Evolutionary conservation across 2,113 vertebrate genomes (phyloP).

Genomic region (Pterophyllum scalare): DNA sequence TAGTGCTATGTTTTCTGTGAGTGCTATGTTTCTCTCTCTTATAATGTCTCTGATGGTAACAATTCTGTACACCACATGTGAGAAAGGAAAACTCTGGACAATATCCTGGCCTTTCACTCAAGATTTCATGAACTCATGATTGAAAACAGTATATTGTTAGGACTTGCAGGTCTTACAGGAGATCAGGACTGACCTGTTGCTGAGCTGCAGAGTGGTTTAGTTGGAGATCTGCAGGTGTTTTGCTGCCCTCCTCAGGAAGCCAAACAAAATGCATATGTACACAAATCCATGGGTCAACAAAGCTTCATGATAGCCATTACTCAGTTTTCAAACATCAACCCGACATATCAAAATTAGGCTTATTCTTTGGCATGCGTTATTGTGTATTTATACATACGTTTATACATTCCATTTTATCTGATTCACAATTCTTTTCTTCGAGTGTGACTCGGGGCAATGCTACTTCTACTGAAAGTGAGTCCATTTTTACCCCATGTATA

Average conservation of each 20-base stretch:
- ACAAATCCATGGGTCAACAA: neutral
- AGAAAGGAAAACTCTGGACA: neutral
- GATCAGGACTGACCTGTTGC: constrained; percentile 8
- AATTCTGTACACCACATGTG: neutral
- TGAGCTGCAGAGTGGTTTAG: neutral
- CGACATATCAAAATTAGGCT: neutral
- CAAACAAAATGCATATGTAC: neutral
- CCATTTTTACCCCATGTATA: neutral
- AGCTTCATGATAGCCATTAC: neutral
- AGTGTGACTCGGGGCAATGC: neutral
- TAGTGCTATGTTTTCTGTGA: neutral
- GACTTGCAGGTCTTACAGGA: constrained; percentile 16
- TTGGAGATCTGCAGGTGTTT: neutral
- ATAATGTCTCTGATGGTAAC: neutral
- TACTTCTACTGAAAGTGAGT: neutral
- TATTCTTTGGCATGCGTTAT: neutral
- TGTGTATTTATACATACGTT: neutral
- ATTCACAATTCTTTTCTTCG: neutral
- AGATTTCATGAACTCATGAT: neutral
- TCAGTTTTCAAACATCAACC: too few relatives aligned
- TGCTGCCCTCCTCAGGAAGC: constrained; percentile 53
- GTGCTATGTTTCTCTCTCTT: neutral
- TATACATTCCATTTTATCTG: neutral
- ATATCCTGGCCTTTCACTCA: neutral
- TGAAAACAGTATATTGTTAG: neutral